A percentile compares a stretch with the other conserved stretches of the same genome.
phyloP scores from a whole-genome alignment of 2,888 invertebrate species.

The Napeogenes inachia region DNA sequence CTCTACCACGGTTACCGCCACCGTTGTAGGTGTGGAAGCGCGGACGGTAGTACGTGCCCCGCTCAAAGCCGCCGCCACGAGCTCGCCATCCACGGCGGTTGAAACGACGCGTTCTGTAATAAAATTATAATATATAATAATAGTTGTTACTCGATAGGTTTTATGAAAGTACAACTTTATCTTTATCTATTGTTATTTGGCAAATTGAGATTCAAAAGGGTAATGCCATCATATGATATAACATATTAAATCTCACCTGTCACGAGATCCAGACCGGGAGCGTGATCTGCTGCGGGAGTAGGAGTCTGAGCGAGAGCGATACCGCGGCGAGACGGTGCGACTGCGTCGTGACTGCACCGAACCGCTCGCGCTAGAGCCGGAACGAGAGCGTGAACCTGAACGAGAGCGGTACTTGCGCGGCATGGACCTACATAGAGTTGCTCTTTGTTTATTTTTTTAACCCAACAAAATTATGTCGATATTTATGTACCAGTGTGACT shows the following conservation, averaged over 20 bases:
- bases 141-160: too few species aligned
- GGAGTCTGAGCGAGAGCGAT: constrained; percentile 80
- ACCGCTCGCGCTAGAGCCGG: constrained; percentile 63
- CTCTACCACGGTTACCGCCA: constrained; percentile 69
- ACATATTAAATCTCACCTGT: constrained; percentile 46
- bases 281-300: constrained; percentile 79
- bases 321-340: constrained; percentile 68
- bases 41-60: constrained; percentile 88
- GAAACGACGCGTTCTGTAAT: constrained; percentile 46
- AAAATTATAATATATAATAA: neutral
- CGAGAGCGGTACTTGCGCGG: constrained; percentile 82
- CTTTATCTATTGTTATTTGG: too few species aligned
- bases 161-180: too few species aligned
- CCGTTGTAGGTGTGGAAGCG: constrained; percentile 83
- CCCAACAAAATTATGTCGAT: too few species aligned
- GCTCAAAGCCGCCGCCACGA: constrained; percentile 78
- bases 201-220: too few species aligned
- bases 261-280: constrained; percentile 76
- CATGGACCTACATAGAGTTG: constrained; percentile 65
- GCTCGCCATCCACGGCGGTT: constrained; percentile 76
- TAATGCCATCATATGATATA: neutral
- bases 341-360: constrained; percentile 64
- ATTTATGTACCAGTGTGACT: too few species aligned
- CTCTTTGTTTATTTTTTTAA: too few species aligned
- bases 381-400: constrained; percentile 79